These are phyloP conservation scores for Bolborhynchus lineola DNA, from an alignment of 2,113 vertebrate genomes.

Conservation along the genomic window DNA sequence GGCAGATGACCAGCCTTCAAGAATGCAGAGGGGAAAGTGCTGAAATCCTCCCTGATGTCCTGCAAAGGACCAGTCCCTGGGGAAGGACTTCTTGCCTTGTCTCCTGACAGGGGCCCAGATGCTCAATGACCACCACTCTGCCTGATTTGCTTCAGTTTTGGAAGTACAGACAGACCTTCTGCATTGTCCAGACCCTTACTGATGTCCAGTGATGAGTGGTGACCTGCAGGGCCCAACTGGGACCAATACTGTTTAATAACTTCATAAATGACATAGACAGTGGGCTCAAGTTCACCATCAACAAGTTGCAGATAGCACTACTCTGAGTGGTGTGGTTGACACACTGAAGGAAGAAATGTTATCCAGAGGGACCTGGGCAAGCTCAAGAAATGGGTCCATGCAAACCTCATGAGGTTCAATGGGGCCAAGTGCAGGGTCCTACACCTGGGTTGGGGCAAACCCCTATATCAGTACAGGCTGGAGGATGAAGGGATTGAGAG, in stretches of 20 bases:
- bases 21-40: not conserved
- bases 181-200: not conserved
- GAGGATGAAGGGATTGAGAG: not conserved
- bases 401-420: not conserved
- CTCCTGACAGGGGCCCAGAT: not conserved
- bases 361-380: not conserved
- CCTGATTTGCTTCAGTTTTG: not conserved
- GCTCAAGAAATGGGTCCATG: fast-evolving
- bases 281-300: not conserved
- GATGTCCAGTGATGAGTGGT: not conserved
- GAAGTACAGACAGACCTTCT: not conserved
- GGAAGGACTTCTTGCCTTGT: not conserved
- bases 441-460: not conserved
- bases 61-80: not conserved
- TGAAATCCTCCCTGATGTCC: not conserved
- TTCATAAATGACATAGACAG: not conserved
- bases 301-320: not conserved
- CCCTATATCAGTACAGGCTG: not conserved
- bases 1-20: not conserved
- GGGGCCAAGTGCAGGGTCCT: not conserved
- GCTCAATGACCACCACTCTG: fast-evolving
- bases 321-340: not conserved
- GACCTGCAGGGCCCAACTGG: not conserved
- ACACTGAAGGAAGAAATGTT: not conserved
- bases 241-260: not conserved